phyloP scores from a whole-genome alignment of 2,797 vertebrate genomes.

The Hydrocynus forskahlii region DNA sequence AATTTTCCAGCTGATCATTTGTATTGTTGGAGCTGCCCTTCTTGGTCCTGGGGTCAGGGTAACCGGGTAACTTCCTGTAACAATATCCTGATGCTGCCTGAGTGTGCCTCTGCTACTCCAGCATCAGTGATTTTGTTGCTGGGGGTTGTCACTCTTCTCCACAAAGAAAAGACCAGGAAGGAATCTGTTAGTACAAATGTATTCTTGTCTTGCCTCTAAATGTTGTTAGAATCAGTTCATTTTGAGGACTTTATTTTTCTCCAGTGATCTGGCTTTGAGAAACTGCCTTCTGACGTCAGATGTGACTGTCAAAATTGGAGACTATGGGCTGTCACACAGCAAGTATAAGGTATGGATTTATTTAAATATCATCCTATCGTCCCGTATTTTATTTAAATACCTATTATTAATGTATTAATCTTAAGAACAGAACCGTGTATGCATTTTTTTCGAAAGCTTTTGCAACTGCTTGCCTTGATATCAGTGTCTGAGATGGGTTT shows the following conservation, averaged over 20 bases:
- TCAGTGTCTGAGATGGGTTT: neutral
- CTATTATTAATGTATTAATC: too few species aligned
- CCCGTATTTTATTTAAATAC: too few species aligned
- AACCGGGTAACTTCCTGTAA: constrained; percentile 82
- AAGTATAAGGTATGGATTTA: constrained; percentile 86
- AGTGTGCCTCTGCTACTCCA: constrained; percentile 91
- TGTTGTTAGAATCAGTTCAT: neutral
- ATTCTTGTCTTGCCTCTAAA: constrained; percentile 14
- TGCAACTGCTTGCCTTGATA: too few species aligned
- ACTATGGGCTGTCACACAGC: constrained; percentile 93
- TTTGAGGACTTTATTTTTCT: constrained; percentile 26
- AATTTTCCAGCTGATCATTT: neutral
- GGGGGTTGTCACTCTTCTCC: constrained; percentile 74
- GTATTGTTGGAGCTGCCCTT: neutral
- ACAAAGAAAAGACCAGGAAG: constrained; percentile 6
- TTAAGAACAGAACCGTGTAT: too few species aligned
- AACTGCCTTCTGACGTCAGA: constrained; percentile 94
- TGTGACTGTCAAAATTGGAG: constrained; percentile 93
- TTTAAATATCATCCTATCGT: too few species aligned
- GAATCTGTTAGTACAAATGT: neutral
- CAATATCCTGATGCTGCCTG: constrained; percentile 99
- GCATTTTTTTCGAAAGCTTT: too few species aligned
- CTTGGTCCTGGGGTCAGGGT: constrained; percentile 7
- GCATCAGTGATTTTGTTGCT: constrained; percentile 99
- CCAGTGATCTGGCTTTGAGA: constrained; percentile 92